Base-by-base conservation (phyloP, 2,797 vertebrate genomes). In the Pitangus sulphuratus region DNA sequence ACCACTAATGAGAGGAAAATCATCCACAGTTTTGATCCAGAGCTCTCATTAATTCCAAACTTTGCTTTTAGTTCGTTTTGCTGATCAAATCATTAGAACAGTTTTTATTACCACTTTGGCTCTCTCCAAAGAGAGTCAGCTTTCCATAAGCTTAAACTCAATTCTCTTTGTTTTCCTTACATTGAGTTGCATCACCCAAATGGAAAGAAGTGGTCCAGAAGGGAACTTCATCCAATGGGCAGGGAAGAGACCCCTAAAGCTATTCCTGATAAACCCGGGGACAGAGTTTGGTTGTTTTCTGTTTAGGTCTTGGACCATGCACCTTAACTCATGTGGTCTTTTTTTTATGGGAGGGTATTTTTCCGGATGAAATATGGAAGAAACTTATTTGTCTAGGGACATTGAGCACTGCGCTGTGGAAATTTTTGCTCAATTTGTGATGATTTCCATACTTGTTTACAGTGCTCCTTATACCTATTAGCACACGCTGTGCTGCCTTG, bases 21-120 rank as follows among this genome's bases (percentile, higher is more conserved):
- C 96, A 97, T 97, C 92, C 72, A 11, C 5, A 30, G 93, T 97
- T 97, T 97, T 97, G 96, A 97, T 97, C 96, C 95, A 96, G 95
- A 95, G 95, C 80, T 96, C 96, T 97, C 97, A 97, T 97, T 97
- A 97, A 97, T 95, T 97, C 96, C 72, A 97, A 97, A 97, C 94
- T 97, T 97, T 89, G 81, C 94, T 84, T 97, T 97, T 95, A 90
- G 90, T 96, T 96, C 28, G 74, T 96, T 97, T 96, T 96, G 96
- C 96, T 97, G 97, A 97, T 97, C 93, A 96, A 94, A 97, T 96
- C 95, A 89, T 95, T 97, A 94, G 77, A 95, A 93, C 71, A 87
- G 90, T 92, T 95, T 96, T 93, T 94, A 77, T 89, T 88, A 54
- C 77, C 2, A 22, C 89, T 91, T 95, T 96, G 93, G 68, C 68